Conservation (phyloP, 2,888 invertebrate species). For the Drosophila bunnanda region DNA sequence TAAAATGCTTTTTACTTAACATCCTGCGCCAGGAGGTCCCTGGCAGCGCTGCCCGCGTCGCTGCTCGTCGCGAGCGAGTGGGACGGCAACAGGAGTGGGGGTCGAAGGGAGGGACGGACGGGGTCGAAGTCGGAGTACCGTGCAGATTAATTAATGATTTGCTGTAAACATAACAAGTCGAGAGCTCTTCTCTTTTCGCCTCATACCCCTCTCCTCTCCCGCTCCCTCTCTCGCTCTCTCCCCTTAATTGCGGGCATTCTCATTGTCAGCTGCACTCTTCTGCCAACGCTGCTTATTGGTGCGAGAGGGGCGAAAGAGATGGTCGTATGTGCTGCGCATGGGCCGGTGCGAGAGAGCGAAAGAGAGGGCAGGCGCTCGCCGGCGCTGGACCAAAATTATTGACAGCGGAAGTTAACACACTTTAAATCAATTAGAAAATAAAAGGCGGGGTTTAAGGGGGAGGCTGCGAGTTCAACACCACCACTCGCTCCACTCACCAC, state of each 20-base stretch:
- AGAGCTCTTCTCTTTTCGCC: slow-evolving; percentile 38
- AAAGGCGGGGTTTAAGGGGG: slow-evolving; percentile 82
- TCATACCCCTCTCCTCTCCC: slow-evolving; percentile 5
- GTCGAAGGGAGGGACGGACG: not conserved
- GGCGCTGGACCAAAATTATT: slow-evolving; percentile 77
- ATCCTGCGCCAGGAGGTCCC: slow-evolving; percentile 54
- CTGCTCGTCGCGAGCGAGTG: slow-evolving; percentile 10
- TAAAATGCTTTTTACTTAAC: slow-evolving; percentile 82
- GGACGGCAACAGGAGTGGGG: slow-evolving; percentile 9
- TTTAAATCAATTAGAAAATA: slow-evolving; percentile 83
- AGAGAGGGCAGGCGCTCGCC: slow-evolving; percentile 20
- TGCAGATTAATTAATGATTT: slow-evolving; percentile 82
- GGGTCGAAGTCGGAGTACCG: slow-evolving; percentile 38
- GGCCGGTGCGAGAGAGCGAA: slow-evolving; percentile 6
- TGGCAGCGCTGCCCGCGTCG: slow-evolving; percentile 21
- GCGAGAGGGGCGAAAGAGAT: slow-evolving; percentile 75
- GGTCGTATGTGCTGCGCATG: slow-evolving; percentile 42
- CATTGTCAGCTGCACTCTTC: slow-evolving; percentile 54
- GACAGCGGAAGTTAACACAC: slow-evolving; percentile 83
- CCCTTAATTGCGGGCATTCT: slow-evolving; percentile 9
- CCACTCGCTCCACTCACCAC: slow-evolving; percentile 15
- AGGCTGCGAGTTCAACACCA: slow-evolving; percentile 27
- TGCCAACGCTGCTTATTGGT: slow-evolving; percentile 73
- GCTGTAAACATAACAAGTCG: slow-evolving; percentile 63
- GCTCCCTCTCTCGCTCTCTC: slow-evolving; percentile 3